Evolutionary conservation across 2,113 vertebrate genomes (phyloP).

Genomic region (Salminus brasiliensis): DNA sequence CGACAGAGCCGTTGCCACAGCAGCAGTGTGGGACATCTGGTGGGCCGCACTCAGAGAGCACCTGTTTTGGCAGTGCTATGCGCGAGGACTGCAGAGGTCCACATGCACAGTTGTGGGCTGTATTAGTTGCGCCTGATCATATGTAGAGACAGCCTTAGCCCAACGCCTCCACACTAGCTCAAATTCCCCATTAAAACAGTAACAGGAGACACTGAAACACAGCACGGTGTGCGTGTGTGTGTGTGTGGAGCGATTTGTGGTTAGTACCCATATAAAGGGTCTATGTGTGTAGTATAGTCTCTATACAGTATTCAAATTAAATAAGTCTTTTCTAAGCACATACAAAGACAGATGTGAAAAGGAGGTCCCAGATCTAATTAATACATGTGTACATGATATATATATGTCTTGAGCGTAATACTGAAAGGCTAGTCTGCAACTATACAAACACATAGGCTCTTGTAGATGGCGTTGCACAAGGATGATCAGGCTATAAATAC

Average conservation of each 20-base stretch:
- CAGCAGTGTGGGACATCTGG: slow-evolving; percentile 71
- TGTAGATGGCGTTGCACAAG: too few species aligned
- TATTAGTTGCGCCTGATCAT: slow-evolving; percentile 77
- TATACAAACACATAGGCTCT: too few species aligned
- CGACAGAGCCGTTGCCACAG: slow-evolving; percentile 63
- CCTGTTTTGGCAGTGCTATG: slow-evolving; percentile 67
- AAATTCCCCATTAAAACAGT: slow-evolving; percentile 76
- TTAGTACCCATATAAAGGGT: slow-evolving; percentile 17
- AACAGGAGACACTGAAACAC: slow-evolving; percentile 52
- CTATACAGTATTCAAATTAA: neutral
- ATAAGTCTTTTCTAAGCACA: neutral
- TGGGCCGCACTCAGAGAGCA: slow-evolving; percentile 61
- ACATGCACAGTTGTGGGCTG: slow-evolving; percentile 75
- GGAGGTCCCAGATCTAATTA: too few species aligned
- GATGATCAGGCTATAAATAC: too few species aligned
- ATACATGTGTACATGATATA: too few species aligned
- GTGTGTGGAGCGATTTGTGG: neutral
- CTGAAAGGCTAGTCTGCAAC: too few species aligned
- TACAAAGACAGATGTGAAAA: neutral
- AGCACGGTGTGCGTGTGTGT: slow-evolving; percentile 14
- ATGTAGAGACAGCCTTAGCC: slow-evolving; percentile 78
- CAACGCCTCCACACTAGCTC: slow-evolving; percentile 72
- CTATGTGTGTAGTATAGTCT: neutral
- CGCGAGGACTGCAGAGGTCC: slow-evolving; percentile 66
- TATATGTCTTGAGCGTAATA: too few species aligned